phyloP scores from a whole-genome alignment of 2,113 vertebrate genomes.

The Ramphastos sulfuratus region DNA sequence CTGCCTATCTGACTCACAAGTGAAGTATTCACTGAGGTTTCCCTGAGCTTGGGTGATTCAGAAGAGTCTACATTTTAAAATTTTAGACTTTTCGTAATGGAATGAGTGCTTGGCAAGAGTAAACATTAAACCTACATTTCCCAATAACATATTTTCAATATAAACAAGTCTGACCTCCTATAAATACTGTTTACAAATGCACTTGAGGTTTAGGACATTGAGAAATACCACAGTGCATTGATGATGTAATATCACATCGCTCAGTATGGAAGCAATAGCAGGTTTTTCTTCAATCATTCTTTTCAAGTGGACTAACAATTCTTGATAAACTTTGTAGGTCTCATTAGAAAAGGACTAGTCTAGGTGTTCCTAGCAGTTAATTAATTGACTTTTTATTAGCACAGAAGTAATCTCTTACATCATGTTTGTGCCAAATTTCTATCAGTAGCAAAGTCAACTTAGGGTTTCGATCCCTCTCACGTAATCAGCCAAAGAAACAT shows the following conservation, averaged over 20 bases:
- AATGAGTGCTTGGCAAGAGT: neutral
- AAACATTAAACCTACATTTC: neutral
- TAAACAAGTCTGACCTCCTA: neutral
- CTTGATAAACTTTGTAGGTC: neutral
- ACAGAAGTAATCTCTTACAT: neutral
- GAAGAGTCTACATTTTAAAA: neutral
- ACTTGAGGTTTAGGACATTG: neutral
- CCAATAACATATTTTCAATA: neutral
- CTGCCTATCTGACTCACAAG: neutral
- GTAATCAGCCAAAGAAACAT: neutral
- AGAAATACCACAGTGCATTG: neutral
- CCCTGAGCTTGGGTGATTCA: neutral
- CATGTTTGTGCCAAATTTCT: neutral
- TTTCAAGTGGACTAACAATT: neutral
- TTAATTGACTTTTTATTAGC: neutral
- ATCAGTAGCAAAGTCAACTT: neutral
- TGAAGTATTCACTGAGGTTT: neutral
- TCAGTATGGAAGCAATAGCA: neutral
- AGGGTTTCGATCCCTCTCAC: neutral
- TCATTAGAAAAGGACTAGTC: neutral
- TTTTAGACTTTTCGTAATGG: neutral
- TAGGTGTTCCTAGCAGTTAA: neutral
- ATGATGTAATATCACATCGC: neutral
- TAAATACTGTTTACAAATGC: conserved; percentile 21
- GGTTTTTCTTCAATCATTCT: neutral